Evolutionary conservation across 2,888 invertebrate genomes (phyloP).

Genomic region (Atethmia centrago): DNA sequence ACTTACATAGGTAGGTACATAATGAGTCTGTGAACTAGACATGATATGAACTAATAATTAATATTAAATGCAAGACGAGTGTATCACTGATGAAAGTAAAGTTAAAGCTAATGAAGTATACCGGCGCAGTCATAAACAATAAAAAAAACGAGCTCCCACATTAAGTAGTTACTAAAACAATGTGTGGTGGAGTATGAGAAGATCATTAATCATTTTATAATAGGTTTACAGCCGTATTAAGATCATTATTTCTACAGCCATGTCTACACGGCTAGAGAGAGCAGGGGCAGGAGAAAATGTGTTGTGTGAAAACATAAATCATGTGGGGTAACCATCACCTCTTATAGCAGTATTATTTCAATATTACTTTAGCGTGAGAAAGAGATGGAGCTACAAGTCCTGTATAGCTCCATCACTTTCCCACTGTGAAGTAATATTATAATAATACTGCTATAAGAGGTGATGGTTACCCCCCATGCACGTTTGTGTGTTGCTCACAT

Average conservation of each 20-base stretch:
- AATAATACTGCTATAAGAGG: no score
- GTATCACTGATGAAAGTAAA: constrained; percentile 29
- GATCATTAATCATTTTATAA: constrained; percentile 2
- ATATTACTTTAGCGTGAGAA: no score
- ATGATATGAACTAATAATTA: not conserved
- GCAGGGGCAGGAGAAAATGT: constrained; percentile 6
- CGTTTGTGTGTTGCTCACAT: no score
- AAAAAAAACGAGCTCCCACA: constrained; percentile 22
- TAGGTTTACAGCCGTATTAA: not conserved
- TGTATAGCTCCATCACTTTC: no score
- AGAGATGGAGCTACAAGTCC: no score
- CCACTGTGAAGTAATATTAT: no score
- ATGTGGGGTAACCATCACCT: no score
- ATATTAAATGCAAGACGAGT: not conserved
- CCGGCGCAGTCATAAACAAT: constrained; percentile 1
- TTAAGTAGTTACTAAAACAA: constrained; percentile 23
- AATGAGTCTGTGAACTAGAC: not conserved
- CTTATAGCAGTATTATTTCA: no score
- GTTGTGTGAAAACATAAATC: not conserved
- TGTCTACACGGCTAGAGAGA: not conserved
- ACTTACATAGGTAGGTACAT: no score
- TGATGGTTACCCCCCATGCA: no score
- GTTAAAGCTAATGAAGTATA: constrained; percentile 13
- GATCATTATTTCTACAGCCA: constrained; percentile 9
- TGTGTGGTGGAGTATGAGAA: constrained; percentile 4